Base-by-base conservation (phyloP, 2,888 invertebrate genomes). In the Lasioglossum leucozonium region DNA sequence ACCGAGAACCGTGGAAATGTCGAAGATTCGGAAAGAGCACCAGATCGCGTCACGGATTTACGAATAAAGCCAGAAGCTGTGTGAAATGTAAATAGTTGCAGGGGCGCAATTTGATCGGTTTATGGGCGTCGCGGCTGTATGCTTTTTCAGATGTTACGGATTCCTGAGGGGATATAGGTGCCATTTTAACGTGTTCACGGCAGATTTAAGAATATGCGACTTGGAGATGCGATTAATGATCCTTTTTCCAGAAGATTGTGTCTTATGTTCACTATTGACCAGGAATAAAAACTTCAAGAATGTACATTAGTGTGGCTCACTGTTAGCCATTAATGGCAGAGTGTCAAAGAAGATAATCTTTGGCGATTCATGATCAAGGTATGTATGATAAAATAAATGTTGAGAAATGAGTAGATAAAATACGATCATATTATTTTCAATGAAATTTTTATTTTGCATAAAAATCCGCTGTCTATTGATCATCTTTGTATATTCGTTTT, bases 1-100 rank as follows among this genome's bases (percentile, higher is more conserved):
- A 87, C 89, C 80, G 51, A 93, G 91, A 89, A 92, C 90, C 93
- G 93, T 94, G 93, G 93, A 94, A 94, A 94, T 94, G 92, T 85
- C 55, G 80, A 89, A 88, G 84, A 93, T 91, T 93, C 90, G 91
- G 82, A 90, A 91, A 90, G 90, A 92, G 79, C 82, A 76, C 72
- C 81, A 44, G 69, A 73, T 77, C 44, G 67, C 69, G 77, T 81
- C 76, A 86, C 79, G 73, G 71, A 77, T 84, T 22, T 75, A 34
- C 11, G 77, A 55, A 74, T 69, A 72, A 76, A 74, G 47, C 26
- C 37, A n/a, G n/a, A 30, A 44, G 34, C 58, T 79, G 71, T 62
- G 82, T 42, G 86, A 82, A 79, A 77, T 77, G 82, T 82, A 79
- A 85, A 86, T 79, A 79, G 13, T 40, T 34, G 11, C 4, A 22